phyloP scores from a whole-genome alignment of 23 tunicate genomes.

The Diplosoma virens region DNA sequence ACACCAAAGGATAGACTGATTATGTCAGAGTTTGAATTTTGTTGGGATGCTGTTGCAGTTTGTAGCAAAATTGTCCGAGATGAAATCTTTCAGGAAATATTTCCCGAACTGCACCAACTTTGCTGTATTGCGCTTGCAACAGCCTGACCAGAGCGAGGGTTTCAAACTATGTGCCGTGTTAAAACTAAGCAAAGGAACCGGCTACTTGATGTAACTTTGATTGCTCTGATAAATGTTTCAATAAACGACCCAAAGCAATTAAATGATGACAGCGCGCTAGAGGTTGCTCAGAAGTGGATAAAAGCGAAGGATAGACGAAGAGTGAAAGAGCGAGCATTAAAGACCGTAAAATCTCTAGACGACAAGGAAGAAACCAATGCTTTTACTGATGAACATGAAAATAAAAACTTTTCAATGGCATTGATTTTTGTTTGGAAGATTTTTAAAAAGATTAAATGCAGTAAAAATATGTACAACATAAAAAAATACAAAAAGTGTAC shows the following conservation, averaged over 20 bases:
- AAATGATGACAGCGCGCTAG: too few species aligned
- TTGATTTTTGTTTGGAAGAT: too few species aligned
- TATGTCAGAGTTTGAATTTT: neutral
- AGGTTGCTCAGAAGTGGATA: neutral
- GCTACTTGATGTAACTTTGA: neutral
- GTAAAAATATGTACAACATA: too few species aligned
- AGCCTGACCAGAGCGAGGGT: neutral
- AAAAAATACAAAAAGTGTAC: too few species aligned
- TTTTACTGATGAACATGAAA: neutral
- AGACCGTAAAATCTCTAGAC: neutral
- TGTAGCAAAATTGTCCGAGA: neutral
- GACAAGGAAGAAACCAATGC: neutral
- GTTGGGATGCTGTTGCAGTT: neutral
- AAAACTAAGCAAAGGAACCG: neutral
- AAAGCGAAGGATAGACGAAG: neutral
- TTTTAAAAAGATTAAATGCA: too few species aligned
- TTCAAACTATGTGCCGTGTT: neutral
- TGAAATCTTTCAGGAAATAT: neutral
- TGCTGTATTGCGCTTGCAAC: neutral
- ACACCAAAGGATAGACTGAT: neutral
- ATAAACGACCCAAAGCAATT: too few species aligned
- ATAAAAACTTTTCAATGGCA: too few species aligned
- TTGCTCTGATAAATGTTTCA: neutral
- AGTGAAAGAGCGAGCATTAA: neutral
- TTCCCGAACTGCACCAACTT: neutral